Percentiles rank a stretch among this genome's conserved stretches.
Conservation (phyloP, 1,140 invertebrate species). For the Nomia melanderi region DNA sequence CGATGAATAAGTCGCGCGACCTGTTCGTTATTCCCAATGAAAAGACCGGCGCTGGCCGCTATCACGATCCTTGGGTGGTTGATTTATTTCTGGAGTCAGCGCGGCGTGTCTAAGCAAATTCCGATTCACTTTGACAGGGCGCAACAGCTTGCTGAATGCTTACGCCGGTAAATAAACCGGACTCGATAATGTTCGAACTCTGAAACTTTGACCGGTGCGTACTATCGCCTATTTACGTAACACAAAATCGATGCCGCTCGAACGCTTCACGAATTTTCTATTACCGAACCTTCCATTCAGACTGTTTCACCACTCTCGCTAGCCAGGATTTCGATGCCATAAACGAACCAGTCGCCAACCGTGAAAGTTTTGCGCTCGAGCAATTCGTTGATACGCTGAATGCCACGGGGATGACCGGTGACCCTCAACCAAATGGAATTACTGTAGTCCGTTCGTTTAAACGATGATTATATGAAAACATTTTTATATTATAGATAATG, state of each 20-base stretch:
- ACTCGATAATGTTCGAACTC: conserved; percentile 14
- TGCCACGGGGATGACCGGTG: too few relatives aligned
- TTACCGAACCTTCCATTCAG: neutral
- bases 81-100: conserved; percentile 30
- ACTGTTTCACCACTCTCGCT: too few relatives aligned
- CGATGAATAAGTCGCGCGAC: neutral
- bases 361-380: too few relatives aligned
- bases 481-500: too few relatives aligned
- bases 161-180: conserved; percentile 30
- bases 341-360: too few relatives aligned
- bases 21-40: neutral
- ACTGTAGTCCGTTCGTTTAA: too few relatives aligned
- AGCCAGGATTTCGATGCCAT: too few relatives aligned
- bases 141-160: conserved; percentile 40
- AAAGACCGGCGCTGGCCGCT: neutral
- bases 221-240: conserved; percentile 3
- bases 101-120: neutral
- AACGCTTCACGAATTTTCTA: neutral
- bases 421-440: too few relatives aligned
- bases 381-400: too few relatives aligned
- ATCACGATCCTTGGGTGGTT: neutral
- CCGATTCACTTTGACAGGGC: conserved; percentile 23
- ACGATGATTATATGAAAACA: too few relatives aligned
- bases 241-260: neutral
- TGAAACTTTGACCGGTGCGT: conserved; percentile 5